A percentile compares a stretch with the other conserved stretches of the same genome.
Evolutionary conservation across 2,113 vertebrate genomes (phyloP).

Genomic region (Ahaetulla prasina): DNA sequence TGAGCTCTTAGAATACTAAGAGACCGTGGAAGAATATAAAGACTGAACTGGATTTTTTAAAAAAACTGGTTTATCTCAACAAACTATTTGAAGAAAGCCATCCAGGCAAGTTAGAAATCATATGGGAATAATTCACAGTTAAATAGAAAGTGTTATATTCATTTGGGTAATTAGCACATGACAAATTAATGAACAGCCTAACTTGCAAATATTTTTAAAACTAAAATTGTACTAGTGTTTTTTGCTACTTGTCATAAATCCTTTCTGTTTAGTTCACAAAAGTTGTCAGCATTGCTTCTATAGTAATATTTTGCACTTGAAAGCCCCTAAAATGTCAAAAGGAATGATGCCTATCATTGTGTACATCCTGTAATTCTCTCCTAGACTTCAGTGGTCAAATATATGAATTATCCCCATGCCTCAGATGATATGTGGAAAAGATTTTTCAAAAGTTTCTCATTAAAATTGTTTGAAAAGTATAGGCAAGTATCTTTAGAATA

Average conservation of each 20-base stretch:
- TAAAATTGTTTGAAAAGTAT: neutral
- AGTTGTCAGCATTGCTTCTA: neutral
- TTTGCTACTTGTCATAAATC: neutral
- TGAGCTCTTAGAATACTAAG: neutral
- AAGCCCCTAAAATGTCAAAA: neutral
- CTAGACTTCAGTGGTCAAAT: neutral
- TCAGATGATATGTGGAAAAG: neutral
- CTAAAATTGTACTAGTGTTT: neutral
- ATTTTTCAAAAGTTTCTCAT: neutral
- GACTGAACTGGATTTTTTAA: neutral
- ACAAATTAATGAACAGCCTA: constrained; percentile 17
- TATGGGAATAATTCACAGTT: constrained; percentile 30
- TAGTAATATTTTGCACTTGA: neutral
- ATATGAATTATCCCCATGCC: neutral
- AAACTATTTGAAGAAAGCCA: accelerated
- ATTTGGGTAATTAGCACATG: constrained; percentile 22
- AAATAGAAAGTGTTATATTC: constrained; percentile 12
- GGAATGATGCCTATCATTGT: neutral
- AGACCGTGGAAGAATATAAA: neutral
- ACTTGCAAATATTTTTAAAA: constrained; percentile 29
- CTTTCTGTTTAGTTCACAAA: neutral
- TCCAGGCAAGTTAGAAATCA: neutral
- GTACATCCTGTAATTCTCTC: neutral
- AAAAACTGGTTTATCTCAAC: neutral
- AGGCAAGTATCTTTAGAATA: neutral